Evolutionary conservation across 2,113 vertebrate species (phyloP).

Genomic region (Puntigrus tetrazona): DNA sequence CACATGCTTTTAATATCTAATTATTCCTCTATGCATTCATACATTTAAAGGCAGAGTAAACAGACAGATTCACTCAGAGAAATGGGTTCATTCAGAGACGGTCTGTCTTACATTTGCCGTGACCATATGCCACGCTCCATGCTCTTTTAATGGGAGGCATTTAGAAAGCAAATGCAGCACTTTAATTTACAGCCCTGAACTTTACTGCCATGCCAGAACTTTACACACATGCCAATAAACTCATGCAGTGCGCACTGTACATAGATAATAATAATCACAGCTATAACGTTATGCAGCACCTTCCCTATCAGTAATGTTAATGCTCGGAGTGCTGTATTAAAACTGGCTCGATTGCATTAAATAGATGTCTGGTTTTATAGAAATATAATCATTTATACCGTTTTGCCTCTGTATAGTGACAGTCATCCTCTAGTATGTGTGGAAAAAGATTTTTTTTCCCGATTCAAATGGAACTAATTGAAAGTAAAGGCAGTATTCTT

Average conservation of each 20-base stretch:
- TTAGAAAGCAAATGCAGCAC: constrained; percentile 62
- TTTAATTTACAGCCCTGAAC: constrained; percentile 69
- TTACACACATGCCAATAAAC: constrained; percentile 27
- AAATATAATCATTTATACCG: not conserved
- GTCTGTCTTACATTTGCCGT: constrained; percentile 16
- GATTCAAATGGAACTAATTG: not conserved
- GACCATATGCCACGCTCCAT: constrained; percentile 59
- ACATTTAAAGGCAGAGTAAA: not conserved
- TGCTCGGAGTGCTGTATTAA: not conserved
- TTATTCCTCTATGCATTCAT: constrained; percentile 24
- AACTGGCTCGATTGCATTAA: not conserved
- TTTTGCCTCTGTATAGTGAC: not conserved
- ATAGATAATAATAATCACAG: constrained; percentile 29
- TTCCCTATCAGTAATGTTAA: not conserved
- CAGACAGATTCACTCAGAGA: constrained; percentile 37
- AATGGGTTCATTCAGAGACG: constrained; percentile 23
- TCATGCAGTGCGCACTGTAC: not conserved
- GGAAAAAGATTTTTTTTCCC: not conserved
- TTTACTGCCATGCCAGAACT: constrained; percentile 59
- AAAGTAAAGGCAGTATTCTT: not conserved
- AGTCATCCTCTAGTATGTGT: not conserved
- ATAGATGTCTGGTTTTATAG: not conserved
- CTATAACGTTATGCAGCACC: not conserved
- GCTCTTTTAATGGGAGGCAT: constrained; percentile 67
- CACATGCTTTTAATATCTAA: constrained; percentile 26